phyloP scores from a whole-genome alignment of 2,888 invertebrate species.

The Saturnia pavonia region DNA sequence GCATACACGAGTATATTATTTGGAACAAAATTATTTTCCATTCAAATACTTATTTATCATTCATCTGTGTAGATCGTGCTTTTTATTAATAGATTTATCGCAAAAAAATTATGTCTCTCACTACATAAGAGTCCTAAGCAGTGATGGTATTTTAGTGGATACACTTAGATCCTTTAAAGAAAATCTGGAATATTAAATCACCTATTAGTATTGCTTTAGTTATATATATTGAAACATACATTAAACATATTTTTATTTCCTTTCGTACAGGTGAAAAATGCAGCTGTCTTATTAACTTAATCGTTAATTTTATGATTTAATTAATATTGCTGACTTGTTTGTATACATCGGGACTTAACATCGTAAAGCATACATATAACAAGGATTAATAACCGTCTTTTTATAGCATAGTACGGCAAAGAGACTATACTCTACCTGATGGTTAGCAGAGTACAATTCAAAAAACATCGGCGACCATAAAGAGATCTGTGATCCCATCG shows the following conservation, averaged over 20 bases:
- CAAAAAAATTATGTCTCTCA: background rate
- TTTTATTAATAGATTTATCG: background rate
- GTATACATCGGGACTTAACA: background rate
- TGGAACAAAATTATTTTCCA: background rate
- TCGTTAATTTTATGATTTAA: constrained; percentile 2
- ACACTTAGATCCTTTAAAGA: background rate
- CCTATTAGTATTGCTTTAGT: background rate
- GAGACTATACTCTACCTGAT: too few species aligned
- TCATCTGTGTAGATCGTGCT: background rate
- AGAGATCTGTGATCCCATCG: too few species aligned
- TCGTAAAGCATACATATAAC: background rate
- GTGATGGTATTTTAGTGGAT: background rate
- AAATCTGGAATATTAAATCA: background rate
- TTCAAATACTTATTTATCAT: background rate
- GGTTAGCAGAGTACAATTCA: too few species aligned
- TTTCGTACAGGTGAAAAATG: constrained; percentile 38
- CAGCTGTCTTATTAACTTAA: constrained; percentile 8
- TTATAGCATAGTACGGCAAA: too few species aligned
- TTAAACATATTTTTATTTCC: constrained; percentile 26
- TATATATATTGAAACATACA: background rate
- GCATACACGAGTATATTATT: too few species aligned
- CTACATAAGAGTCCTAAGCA: background rate
- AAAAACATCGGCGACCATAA: too few species aligned
- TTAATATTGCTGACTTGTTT: background rate
- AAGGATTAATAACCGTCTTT: too few species aligned